phyloP scores from a whole-genome alignment of 2,113 vertebrate genomes.

The human (Homo sapiens) region DNA sequence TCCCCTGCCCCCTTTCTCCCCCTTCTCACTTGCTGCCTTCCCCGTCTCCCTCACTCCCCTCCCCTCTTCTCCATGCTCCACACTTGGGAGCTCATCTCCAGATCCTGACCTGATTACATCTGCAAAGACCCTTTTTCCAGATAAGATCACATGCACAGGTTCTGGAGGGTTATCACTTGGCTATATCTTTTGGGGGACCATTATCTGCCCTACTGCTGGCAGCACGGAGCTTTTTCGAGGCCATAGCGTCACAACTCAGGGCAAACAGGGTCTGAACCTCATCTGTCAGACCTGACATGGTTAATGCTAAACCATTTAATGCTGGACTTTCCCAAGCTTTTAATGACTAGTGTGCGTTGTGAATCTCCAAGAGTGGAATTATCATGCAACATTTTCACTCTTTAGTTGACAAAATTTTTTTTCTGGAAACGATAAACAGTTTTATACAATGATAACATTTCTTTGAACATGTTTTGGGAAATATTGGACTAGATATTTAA shows the following conservation, averaged over 20 bases:
- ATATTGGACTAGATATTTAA: not conserved
- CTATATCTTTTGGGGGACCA: not conserved
- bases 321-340: not conserved
- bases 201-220: accelerated
- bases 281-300: accelerated
- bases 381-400: not conserved
- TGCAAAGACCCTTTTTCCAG: not conserved
- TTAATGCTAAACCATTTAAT: too few species aligned
- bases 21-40: not conserved
- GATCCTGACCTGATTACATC: not conserved
- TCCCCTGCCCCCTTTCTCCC: not conserved
- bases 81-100: not conserved
- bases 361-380: not conserved
- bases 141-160: not conserved
- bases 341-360: not conserved
- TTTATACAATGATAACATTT: not conserved
- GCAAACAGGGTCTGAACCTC: not conserved
- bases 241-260: accelerated
- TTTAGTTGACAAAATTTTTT: not conserved
- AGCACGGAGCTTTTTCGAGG: not conserved
- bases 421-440: not conserved
- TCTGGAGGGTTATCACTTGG: not conserved
- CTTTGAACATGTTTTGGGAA: not conserved
- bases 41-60: not conserved
- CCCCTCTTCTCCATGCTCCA: too few species aligned